Evolutionary conservation across 2,888 invertebrate genomes (phyloP).

Genomic region (Anthophora plumipes): DNA sequence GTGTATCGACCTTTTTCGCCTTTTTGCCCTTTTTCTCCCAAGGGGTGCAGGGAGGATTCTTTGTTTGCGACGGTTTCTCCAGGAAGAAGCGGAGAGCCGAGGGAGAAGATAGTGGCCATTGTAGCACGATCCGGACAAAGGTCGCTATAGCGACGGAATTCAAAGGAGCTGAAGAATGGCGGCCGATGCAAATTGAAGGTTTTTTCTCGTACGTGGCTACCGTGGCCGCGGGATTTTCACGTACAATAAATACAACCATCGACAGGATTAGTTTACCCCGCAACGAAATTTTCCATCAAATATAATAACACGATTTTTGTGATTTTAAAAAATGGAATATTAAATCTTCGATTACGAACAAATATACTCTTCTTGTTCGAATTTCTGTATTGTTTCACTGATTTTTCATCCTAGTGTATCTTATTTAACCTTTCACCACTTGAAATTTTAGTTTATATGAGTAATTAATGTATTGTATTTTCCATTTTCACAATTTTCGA

Average conservation of each 20-base stretch:
- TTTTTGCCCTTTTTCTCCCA: constrained; percentile 80
- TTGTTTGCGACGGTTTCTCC: constrained; percentile 84
- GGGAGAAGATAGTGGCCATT: constrained; percentile 82
- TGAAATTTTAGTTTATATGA: no score
- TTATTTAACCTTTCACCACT: no score
- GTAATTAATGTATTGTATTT: no score
- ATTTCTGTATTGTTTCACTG: no score
- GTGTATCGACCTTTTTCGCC: constrained; percentile 82
- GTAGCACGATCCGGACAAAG: constrained; percentile 83
- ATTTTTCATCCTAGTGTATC: no score
- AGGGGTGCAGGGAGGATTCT: constrained; percentile 81
- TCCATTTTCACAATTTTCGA: no score
- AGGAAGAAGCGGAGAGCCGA: constrained; percentile 73
- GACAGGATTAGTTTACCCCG: constrained; percentile 21
- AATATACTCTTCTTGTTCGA: no score
- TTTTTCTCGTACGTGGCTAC: constrained; percentile 58
- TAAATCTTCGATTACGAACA: no score
- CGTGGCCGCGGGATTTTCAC: constrained; percentile 58
- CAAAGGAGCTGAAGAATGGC: constrained; percentile 81
- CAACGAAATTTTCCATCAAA: not conserved
- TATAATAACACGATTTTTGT: no score
- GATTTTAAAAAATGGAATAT: no score
- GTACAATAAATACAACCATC: constrained; percentile 38
- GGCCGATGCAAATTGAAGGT: constrained; percentile 81
- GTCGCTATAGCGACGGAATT: constrained; percentile 83